Percentiles rank a stretch among this genome's conserved stretches.
phyloP scores from a whole-genome alignment of 1,140 invertebrate species.

The Notospermus geniculatus region DNA sequence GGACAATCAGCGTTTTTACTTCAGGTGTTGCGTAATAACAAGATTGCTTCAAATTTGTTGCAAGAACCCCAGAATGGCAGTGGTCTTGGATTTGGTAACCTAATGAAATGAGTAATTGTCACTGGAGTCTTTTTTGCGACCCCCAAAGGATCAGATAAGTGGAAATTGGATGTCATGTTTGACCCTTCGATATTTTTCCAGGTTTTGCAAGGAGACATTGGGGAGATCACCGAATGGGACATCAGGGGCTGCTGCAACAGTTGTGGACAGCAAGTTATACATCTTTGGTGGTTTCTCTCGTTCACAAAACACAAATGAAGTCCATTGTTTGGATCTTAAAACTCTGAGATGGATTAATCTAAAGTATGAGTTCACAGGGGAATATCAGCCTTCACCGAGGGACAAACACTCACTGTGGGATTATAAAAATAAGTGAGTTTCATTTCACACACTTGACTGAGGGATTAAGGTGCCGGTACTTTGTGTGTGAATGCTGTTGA shows the following conservation, averaged over 20 bases:
- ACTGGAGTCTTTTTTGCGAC: no score
- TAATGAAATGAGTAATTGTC: no score
- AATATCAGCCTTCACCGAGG: slow-evolving; percentile 43
- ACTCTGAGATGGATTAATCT: slow-evolving; percentile 45
- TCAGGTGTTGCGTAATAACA: slow-evolving; percentile 22
- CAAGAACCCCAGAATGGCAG: no score
- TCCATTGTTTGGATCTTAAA: slow-evolving; percentile 49
- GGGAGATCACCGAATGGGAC: slow-evolving; percentile 41
- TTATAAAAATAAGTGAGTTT: slow-evolving; percentile 48
- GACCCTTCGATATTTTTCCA: slow-evolving; percentile 14
- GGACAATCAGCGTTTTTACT: slow-evolving; percentile 10
- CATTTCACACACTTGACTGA: slow-evolving; percentile 10
- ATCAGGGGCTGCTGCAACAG: slow-evolving; percentile 50
- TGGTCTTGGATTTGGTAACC: no score
- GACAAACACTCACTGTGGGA: slow-evolving; percentile 57
- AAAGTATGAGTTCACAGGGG: slow-evolving; percentile 16
- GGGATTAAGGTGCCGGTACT: neutral
- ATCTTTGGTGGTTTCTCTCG: slow-evolving; percentile 54
- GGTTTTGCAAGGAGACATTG: slow-evolving; percentile 25
- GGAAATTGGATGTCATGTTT: neutral
- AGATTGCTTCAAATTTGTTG: no score
- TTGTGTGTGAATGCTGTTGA: no score
- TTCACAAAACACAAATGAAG: slow-evolving; percentile 39
- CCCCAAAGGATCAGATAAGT: no score
- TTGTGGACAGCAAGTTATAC: slow-evolving; percentile 51